Percentiles rank a stretch among this genome's conserved stretches.
Conservation (phyloP, 2,113 vertebrate species). For the Halcyon malimbica region DNA sequence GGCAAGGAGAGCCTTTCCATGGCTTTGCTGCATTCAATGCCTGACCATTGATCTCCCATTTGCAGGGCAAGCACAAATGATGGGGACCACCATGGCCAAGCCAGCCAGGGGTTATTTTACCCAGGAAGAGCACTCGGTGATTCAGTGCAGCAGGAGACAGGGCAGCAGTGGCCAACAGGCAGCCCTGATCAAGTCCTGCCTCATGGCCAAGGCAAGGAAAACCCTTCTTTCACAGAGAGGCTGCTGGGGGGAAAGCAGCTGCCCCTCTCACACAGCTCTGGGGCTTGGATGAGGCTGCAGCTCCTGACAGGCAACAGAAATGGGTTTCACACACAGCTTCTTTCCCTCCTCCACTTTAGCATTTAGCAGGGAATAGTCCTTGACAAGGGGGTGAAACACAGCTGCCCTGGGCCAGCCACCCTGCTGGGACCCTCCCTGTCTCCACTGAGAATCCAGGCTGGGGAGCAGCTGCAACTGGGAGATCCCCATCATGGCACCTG, state of each 20-base stretch:
- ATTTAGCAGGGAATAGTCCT: not conserved
- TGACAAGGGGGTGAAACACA: not conserved
- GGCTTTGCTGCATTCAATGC: not conserved
- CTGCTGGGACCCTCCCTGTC: not conserved
- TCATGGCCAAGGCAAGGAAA: not conserved
- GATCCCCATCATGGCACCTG: not conserved
- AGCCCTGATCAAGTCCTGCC: not conserved
- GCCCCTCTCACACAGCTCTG: not conserved
- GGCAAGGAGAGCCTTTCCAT: not conserved
- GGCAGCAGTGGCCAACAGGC: not conserved
- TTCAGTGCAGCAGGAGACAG: not conserved
- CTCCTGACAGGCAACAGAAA: not conserved
- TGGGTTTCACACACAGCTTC: not conserved
- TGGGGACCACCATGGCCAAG: rapidly evolving
- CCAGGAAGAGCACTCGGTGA: not conserved
- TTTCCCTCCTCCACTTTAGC: not conserved
- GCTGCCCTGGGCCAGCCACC: not conserved
- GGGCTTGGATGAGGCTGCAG: not conserved
- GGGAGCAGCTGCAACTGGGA: conserved; percentile 32
- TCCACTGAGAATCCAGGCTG: not conserved
- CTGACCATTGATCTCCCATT: not conserved
- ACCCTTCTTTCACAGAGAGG: not conserved
- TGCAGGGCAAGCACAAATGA: not conserved
- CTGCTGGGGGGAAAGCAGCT: not conserved
- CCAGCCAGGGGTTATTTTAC: not conserved